Evolutionary conservation across 1,140 invertebrate genomes (phyloP), one percentile per base, ranked within the genome.

Genomic region (Heliothis virescens): DNA sequence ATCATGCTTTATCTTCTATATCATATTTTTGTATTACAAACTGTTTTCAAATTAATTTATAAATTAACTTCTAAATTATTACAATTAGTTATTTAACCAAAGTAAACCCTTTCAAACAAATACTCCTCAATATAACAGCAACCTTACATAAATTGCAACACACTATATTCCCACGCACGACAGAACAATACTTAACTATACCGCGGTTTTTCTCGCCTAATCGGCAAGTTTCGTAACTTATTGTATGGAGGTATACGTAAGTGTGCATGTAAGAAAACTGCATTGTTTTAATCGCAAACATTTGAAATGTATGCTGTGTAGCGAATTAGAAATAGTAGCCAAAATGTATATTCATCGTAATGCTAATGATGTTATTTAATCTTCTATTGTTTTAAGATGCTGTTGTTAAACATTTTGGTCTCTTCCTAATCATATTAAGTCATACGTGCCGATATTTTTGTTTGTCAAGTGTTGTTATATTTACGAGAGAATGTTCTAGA

Each of bases 221-320:
- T 87, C 83, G 81, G 69, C 80, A 59, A 34, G 81, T 87, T 85
- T 87, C 84, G 84, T 87, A 87, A 87, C 81, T 73, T 82, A 82
- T 84, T 84, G 82, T 84, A 48, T 81, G 2, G 21, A 26, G 21
- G 73, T 69, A 55, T 57, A 50, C 59, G 59, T 75, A 75, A 75
- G 73, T 29, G 50, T 75, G 62, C 59, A 21, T 60, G 41, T 50
- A 82, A 80, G 78, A 77, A 79, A 79, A 18, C n/a, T 74, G 69
- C 71, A 83, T 83, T 83, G 82, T 81, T 83, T 77, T 48, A 26
- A 41, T 41, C 74, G 77, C 52, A 59, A 79, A 52, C 29, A 55
- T 78, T 59, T 18, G 53, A 26, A 53, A 47, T 41, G 50, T 41
- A 41, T 26, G 21, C 21, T 57, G 12, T 21, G 34, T 52, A 7